Evolutionary conservation across 2,113 vertebrate genomes (phyloP).

Genomic region (Centropristis striata): DNA sequence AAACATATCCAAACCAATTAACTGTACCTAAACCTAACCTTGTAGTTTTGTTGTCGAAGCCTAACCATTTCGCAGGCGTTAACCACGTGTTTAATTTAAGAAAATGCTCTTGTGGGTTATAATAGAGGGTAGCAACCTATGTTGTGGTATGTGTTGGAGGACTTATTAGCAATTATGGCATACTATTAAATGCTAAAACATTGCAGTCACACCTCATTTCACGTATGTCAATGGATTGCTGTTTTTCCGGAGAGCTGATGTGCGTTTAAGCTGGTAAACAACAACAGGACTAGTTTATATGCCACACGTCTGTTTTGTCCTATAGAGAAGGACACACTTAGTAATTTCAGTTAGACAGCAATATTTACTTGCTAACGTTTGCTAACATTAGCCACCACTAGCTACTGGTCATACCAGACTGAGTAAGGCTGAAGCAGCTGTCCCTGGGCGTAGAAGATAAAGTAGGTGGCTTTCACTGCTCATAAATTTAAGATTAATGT

Average conservation of each 20-base stretch:
- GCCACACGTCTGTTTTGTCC: not conserved
- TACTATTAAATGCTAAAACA: slow-evolving; percentile 1
- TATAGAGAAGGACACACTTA: not conserved
- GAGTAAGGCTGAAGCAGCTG: not conserved
- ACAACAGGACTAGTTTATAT: not conserved
- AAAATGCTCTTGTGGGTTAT: too few species aligned
- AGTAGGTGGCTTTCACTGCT: not conserved
- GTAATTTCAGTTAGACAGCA: not conserved
- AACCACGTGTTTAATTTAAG: too few species aligned
- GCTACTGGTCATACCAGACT: not conserved
- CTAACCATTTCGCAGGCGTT: too few species aligned
- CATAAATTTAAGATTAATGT: not conserved
- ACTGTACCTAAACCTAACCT: too few species aligned
- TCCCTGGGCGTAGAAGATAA: not conserved
- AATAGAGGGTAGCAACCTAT: too few species aligned
- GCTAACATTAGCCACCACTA: not conserved
- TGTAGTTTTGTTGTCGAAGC: too few species aligned
- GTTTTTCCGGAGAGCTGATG: not conserved
- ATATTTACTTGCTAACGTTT: not conserved
- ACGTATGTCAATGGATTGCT: not conserved
- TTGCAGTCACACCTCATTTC: slow-evolving; percentile 1
- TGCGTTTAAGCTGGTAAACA: not conserved
- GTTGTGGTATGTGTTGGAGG: too few species aligned
- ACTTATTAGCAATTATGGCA: not conserved
- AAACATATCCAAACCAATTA: too few species aligned